Evolutionary conservation across 2,888 invertebrate species (phyloP), one percentile per base, ranked within the genome.

Genomic region (Psylliodes chrysocephalus): DNA sequence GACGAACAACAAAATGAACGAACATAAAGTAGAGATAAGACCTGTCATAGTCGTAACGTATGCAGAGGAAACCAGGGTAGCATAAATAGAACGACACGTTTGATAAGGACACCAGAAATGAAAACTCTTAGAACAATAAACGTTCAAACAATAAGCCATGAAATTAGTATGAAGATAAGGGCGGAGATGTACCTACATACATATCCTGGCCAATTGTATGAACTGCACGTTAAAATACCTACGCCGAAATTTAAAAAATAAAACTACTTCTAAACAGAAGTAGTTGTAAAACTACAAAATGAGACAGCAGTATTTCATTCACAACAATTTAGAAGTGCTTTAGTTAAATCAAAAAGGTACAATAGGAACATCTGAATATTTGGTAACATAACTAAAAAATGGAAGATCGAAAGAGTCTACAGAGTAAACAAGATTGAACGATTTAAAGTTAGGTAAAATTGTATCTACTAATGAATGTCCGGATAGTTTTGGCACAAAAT

Each of bases 101-200:
- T 52, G 52, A 52, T 52, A 52, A 52, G 52, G 38, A 38, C 38
- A 52, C 52, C 52, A 52, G 52, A 52, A 52, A 52, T 52, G 52
- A 52, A 52, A 52, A 52, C 52, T 52, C 52, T 52, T 52, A 52
- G 52, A 52, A 52, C 52, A 52, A 52, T 52, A 22, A 17, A 5
- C 52, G 18, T 12, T 17, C 12, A 38, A 15, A 52, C 52, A 52
- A 52, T 52, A 52, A 52, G 38, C 18, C 35, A 52, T 52, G 38
- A 52, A 52, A 52, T 52, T 52, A 52, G 52, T 35, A 52, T 49
- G 30, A 28, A 28, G 49, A 14, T 49, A 49, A 49, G 49, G 12
- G 14, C 12, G 14, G 49, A 49, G 49, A 28, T 30, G 15, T 28
- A 49, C 28, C n/a, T n/a, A n/a, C n/a, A n/a, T n/a, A n/a, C n/a